Evolutionary conservation across 2,113 vertebrate species (phyloP).

Genomic region (Anser brachyrhynchus): DNA sequence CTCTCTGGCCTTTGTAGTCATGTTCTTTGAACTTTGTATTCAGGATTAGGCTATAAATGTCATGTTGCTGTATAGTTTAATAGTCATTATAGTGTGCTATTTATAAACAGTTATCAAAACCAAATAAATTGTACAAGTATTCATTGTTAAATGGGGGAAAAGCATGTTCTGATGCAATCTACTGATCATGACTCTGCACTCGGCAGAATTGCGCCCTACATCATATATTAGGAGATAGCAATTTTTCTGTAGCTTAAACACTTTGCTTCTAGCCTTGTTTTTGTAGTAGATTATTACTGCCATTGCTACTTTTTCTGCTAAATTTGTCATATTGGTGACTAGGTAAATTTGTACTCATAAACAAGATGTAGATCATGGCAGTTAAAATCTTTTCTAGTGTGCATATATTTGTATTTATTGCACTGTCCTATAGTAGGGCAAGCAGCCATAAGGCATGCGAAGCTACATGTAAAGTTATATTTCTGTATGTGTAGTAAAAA

Average conservation of each 20-base stretch:
- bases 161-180: conserved; percentile 67
- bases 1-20: conserved; percentile 74
- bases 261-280: conserved; percentile 74
- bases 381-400: conserved; percentile 66
- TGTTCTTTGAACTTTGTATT: conserved; percentile 72
- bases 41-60: conserved; percentile 69
- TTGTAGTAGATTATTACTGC: conserved; percentile 66
- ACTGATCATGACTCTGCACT: conserved; percentile 48
- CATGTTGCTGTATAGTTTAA: conserved; percentile 70
- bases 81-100: conserved; percentile 73
- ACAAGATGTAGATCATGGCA: conserved; percentile 57
- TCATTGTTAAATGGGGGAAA: conserved; percentile 66
- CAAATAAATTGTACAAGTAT: conserved; percentile 64
- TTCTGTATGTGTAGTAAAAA: conserved; percentile 65
- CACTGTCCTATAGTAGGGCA: conserved; percentile 72
- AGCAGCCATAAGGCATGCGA: conserved; percentile 58
- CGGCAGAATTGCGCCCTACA: conserved; percentile 49
- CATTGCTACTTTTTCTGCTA: conserved; percentile 63
- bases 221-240: conserved; percentile 56
- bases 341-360: conserved; percentile 70
- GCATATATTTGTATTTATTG: conserved; percentile 74
- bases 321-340: conserved; percentile 67
- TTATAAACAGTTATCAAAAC: conserved; percentile 75
- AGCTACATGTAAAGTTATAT: conserved; percentile 62
- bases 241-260: conserved; percentile 66